These are phyloP conservation scores for Austrofundulus limnaeus DNA, from an alignment of 2,113 vertebrate genomes.

Conservation along the genomic window DNA sequence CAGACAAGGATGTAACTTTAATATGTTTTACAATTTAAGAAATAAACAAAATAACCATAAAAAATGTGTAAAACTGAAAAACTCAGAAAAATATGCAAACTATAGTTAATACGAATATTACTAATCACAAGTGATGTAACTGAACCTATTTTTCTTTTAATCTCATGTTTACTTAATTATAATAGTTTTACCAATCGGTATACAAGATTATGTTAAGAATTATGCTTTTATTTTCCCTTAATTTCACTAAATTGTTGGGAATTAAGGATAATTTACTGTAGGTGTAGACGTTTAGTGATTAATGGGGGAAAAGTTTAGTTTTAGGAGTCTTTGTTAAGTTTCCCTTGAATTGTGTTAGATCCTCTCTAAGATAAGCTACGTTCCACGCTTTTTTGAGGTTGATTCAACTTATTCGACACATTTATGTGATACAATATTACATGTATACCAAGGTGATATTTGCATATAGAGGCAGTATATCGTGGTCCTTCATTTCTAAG, in stretches of 20 bases:
- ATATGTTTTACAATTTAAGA: constrained; percentile 82
- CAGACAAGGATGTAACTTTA: constrained; percentile 82
- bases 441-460: constrained; percentile 77
- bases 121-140: constrained; percentile 76
- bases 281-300: constrained; percentile 76
- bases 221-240: constrained; percentile 58
- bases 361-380: constrained; percentile 72
- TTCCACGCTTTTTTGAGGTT: constrained; percentile 67
- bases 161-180: constrained; percentile 76
- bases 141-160: constrained; percentile 72
- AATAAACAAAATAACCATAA: constrained; percentile 71
- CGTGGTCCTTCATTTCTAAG: constrained; percentile 72
- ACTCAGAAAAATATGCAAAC: constrained; percentile 76
- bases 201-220: constrained; percentile 73
- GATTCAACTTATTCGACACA: constrained; percentile 69
- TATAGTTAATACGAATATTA: constrained; percentile 75
- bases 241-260: constrained; percentile 66
- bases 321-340: constrained; percentile 73
- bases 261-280: constrained; percentile 67
- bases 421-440: constrained; percentile 76
- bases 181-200: constrained; percentile 74
- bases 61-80: constrained; percentile 66
- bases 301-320: constrained; percentile 71
- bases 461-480: constrained; percentile 77
- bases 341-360: constrained; percentile 75